Base-by-base conservation (phyloP, 2,888 invertebrate species). In the Trypoxylon attenuatum region DNA sequence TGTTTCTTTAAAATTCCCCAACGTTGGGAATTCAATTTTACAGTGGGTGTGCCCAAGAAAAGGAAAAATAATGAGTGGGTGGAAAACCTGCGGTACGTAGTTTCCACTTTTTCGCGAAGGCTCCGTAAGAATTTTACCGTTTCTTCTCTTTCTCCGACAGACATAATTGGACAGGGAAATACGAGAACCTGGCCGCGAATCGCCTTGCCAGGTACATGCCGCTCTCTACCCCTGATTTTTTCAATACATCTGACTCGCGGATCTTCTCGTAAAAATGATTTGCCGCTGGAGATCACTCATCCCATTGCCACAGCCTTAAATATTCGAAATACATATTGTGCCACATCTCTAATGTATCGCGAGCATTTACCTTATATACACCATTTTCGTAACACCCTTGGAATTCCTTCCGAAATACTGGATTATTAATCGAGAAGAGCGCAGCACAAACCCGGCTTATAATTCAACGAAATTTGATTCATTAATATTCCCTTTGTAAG, bases 81-180 rank as follows among this genome's bases (percentile, higher is more conserved):
- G 33, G 27, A 49, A 47, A 27, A 51, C 45, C 57, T 71, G 57
- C 50, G 54, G 64, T 64, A 51, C 54, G 46, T 22, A 47, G 23
- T 43, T 38, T 27, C 49, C 58, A 54, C 22, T 41, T 57, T 50
- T 42, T 69, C 69, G 54, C 51, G 22, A 18, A 43, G 43, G 56
- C 58, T 51, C 69, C 60, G 57, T 60, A 55, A 54, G 60, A 69
- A 67, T 77, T 76, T 69, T 68, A 45, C 56, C 51, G 69, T 66
- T 75, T 68, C 72, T 75, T 71, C 65, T 57, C 56, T 55, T 45
- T 21, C 52, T 15, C 16, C 54, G 57, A 64, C 47, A 52, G 51
- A 72, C 72, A 72, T 79, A 77, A 78, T 80, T 80, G 73, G 75
- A 74, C 73, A 70, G 65, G 69, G 71, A 76, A 79, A 75, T 79